Evolutionary conservation across 2,113 vertebrate species (phyloP), one percentile per base, ranked within the genome.

Genomic region (Ictidomys tridecemlineatus): DNA sequence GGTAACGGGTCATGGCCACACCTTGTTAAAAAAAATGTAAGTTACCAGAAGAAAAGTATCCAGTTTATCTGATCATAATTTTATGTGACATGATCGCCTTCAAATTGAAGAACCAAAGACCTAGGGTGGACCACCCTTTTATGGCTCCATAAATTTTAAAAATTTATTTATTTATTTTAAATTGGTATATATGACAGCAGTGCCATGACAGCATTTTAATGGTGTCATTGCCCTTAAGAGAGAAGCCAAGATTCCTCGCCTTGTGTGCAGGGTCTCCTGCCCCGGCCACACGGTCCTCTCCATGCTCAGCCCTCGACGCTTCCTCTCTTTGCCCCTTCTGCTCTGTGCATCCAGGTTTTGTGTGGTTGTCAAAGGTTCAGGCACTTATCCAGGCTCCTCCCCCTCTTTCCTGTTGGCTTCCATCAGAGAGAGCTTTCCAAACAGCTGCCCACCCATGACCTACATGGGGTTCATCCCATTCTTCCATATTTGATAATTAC

Each of bases 181-280:
- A 7, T 48, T 7, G 45, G 45, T 48, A 48, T 48, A 48, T 5
- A 48, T 48, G 45, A 48, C 6, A 48, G 45, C 45, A 48, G 45
- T 48, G 45, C 45, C 32, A 56, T 56, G 65, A 82, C 51, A 48
- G 13, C 1, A 4, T 53, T 10, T 73, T n/a, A 17, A 13, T 45
- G 51, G 39, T 67, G 8, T 73, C 48, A 37, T 63, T 30, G 4
- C 65, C 28, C 45, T 70, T 45, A 37, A 18, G n/a, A 83, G 39
- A 86, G 70, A 78, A 30, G 4, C 11, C 61, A 56, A 58, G 58
- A 12, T 20, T 34, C 20, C 51, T 8, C 13, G 0, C 1, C 0
- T 18, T 16, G 8, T 86, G 39, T 45, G 2, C 13, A 26, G 17
- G 39, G 8, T 9, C 4, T 39, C 4, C 61, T 24, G 12, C 6